phyloP scores from a whole-genome alignment of 2,113 vertebrate species.

The Cheilinus undulatus region DNA sequence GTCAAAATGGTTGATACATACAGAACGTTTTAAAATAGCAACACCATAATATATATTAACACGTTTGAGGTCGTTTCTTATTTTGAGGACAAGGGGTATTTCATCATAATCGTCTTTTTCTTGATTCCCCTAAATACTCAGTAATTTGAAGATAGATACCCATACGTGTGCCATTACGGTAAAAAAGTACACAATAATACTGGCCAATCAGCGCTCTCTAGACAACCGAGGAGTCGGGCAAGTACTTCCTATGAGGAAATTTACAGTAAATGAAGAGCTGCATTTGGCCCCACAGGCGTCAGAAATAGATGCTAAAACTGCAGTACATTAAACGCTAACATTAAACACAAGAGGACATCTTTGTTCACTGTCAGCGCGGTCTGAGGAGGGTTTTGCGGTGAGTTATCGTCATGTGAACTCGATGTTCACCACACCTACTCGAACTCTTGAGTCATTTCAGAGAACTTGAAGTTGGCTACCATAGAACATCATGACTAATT shows the following conservation, averaged over 20 bases:
- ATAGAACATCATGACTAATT: not conserved
- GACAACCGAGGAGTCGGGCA: not conserved
- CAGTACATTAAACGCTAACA: no score
- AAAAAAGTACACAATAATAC: slow-evolving; percentile 18
- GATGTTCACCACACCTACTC: slow-evolving; percentile 4
- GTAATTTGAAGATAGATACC: not conserved
- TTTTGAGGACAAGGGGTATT: no score
- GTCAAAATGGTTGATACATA: no score
- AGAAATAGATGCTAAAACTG: not conserved
- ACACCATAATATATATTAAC: no score
- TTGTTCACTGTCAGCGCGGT: not conserved
- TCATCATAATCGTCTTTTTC: no score
- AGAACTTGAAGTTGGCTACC: not conserved
- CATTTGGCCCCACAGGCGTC: not conserved
- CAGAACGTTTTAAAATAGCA: no score
- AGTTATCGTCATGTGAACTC: slow-evolving; percentile 14
- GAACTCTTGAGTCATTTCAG: slow-evolving; percentile 26
- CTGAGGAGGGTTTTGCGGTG: slow-evolving; percentile 28
- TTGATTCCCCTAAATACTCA: rapidly evolving
- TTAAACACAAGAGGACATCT: no score
- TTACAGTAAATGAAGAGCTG: not conserved
- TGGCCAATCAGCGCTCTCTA: slow-evolving; percentile 44
- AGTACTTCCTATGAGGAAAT: not conserved
- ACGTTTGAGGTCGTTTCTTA: no score
- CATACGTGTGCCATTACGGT: slow-evolving; percentile 47